Conservation (phyloP, 23 tunicate species). For the Ascidia mentula region DNA sequence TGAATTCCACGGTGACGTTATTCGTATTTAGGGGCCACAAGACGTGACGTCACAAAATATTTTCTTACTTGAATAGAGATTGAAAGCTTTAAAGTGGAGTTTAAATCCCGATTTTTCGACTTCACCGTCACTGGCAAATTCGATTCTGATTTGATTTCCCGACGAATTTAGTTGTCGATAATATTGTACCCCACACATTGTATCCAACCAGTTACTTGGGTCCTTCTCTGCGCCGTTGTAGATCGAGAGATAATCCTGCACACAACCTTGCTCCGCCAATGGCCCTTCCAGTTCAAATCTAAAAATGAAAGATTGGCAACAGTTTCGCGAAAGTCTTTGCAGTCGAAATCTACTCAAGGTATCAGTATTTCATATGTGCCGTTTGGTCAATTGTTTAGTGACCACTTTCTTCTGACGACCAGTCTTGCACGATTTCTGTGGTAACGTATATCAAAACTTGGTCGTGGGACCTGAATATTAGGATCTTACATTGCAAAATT, state of each 20-base stretch:
- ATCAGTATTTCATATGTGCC: no score
- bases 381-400: no score
- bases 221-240: constrained; percentile 40
- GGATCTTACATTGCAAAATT: no score
- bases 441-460: neutral
- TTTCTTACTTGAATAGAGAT: constrained; percentile 41
- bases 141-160: constrained; percentile 48
- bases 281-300: constrained; percentile 56
- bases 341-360: no score
- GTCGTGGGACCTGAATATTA: no score
- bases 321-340: no score
- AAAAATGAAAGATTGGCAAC: neutral
- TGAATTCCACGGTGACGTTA: no score
- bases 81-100: constrained; percentile 33
- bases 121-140: constrained; percentile 42
- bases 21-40: no score
- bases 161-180: constrained; percentile 36
- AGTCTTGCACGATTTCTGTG: neutral
- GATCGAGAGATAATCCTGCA: constrained; percentile 46
- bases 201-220: constrained; percentile 48
- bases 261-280: constrained; percentile 39
- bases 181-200: constrained; percentile 43
- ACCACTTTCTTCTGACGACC: no score
- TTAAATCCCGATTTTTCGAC: constrained; percentile 48
- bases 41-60: no score